A percentile compares a stretch with the other conserved stretches of the same genome.
Conservation (phyloP, 1,140 invertebrate species). For the Zaprionus camerounensis region DNA sequence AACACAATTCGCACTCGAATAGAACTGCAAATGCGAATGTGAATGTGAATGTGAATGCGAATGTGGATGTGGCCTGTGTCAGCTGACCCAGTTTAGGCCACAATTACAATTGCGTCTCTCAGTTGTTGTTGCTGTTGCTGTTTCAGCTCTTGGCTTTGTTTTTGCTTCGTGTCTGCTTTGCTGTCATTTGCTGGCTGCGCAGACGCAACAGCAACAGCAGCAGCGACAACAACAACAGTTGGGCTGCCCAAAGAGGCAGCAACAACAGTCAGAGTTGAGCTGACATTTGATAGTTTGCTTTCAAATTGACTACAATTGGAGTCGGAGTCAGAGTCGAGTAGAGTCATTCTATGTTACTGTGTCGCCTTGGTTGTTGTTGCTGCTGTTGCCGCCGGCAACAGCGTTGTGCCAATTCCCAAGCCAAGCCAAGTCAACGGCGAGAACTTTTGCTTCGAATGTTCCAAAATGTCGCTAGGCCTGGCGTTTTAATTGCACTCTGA, state of each 20-base stretch:
- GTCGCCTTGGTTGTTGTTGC: slow-evolving; percentile 56
- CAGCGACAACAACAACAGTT: slow-evolving; percentile 37
- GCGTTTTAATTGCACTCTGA: slow-evolving; percentile 74
- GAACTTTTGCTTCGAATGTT: slow-evolving; percentile 54
- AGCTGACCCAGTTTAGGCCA: slow-evolving; percentile 77
- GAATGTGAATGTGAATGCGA: slow-evolving; percentile 41
- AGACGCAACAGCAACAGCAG: slow-evolving; percentile 55
- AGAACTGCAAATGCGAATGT: slow-evolving; percentile 35
- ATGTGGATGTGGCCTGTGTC: slow-evolving; percentile 35
- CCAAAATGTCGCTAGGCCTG: slow-evolving; percentile 50
- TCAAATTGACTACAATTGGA: slow-evolving; percentile 80
- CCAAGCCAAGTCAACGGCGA: slow-evolving; percentile 48
- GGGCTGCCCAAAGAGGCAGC: slow-evolving; percentile 52
- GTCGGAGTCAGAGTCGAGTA: slow-evolving; percentile 22
- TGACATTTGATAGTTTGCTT: slow-evolving; percentile 81
- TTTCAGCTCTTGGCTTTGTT: slow-evolving; percentile 24
- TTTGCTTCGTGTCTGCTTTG: slow-evolving; percentile 38
- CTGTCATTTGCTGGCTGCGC: slow-evolving; percentile 54
- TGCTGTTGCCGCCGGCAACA: slow-evolving; percentile 55
- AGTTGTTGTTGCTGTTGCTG: slow-evolving; percentile 36
- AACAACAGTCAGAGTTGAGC: slow-evolving; percentile 38
- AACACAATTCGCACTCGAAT: slow-evolving; percentile 51
- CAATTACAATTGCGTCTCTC: slow-evolving; percentile 71
- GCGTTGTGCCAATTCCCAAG: slow-evolving; percentile 71
- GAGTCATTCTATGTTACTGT: slow-evolving; percentile 71